A percentile compares a stretch with the other conserved stretches of the same genome.
phyloP scores from a whole-genome alignment of 2,888 invertebrate species.

The Athrips mouffetella region DNA sequence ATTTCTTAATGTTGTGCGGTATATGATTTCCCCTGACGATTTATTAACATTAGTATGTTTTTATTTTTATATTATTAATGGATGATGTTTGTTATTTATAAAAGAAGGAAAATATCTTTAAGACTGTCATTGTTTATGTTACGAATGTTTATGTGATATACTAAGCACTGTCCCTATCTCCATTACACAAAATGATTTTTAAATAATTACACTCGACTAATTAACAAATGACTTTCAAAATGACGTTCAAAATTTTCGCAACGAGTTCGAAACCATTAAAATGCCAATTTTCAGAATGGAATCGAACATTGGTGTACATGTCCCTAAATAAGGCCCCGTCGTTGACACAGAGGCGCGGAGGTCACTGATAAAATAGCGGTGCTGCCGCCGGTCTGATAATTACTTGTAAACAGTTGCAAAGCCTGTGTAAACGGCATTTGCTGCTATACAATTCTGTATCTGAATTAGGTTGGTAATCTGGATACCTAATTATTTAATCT shows the following conservation, averaged over 20 bases:
- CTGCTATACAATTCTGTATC: too few species aligned
- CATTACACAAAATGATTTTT: conserved; percentile 2
- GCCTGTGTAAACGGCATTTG: too few species aligned
- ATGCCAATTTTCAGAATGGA: conserved; percentile 34
- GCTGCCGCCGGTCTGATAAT: conserved; percentile 46
- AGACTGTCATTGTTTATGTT: neutral
- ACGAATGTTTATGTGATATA: neutral
- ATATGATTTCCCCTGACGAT: too few species aligned
- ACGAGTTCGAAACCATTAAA: too few species aligned
- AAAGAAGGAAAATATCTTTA: too few species aligned
- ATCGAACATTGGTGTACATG: conserved; percentile 39
- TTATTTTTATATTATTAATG: too few species aligned
- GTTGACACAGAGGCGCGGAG: conserved; percentile 32
- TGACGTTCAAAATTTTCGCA: too few species aligned
- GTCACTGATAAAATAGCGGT: conserved; percentile 50
- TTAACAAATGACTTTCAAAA: neutral
- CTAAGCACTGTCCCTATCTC: neutral
- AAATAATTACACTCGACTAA: neutral
- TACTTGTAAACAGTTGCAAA: conserved; percentile 49
- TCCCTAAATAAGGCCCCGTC: conserved; percentile 45
- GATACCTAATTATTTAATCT: too few species aligned
- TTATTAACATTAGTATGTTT: too few species aligned
- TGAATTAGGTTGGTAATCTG: too few species aligned
- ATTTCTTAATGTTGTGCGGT: too few species aligned
- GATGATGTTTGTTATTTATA: too few species aligned